phyloP scores from a whole-genome alignment of 1,140 invertebrate genomes.

The Trachymyrmex cornetzi region DNA sequence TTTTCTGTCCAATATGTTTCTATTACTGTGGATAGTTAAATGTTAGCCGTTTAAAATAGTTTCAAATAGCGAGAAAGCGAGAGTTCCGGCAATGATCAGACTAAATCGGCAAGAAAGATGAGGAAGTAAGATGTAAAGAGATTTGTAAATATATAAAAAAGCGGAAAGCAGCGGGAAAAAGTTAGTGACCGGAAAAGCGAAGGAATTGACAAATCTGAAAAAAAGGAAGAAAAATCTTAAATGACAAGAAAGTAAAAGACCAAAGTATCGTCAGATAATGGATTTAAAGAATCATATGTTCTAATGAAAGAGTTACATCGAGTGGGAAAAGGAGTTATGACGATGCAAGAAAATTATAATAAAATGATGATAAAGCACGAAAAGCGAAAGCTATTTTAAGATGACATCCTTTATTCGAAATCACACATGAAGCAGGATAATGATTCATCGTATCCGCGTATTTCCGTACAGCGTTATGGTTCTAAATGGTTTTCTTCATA shows the following conservation, averaged over 20 bases:
- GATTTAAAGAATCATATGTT: conserved; percentile 6
- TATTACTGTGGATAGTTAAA: conserved; percentile 1
- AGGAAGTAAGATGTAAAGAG: background rate
- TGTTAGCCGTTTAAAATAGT: background rate
- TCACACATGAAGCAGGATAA: conserved; percentile 13
- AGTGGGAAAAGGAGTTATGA: conserved; percentile 17
- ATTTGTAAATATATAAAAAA: background rate
- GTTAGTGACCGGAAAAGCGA: conserved; percentile 4
- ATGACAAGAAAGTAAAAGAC: background rate
- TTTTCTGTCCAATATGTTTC: background rate
- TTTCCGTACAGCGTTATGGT: background rate
- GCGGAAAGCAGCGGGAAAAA: background rate
- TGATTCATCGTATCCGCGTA: background rate
- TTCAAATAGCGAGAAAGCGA: conserved; percentile 15
- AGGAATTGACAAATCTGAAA: conserved; percentile 13
- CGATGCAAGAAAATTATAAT: conserved; percentile 29
- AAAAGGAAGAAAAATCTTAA: background rate
- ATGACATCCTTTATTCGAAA: conserved; percentile 22
- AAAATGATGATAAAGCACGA: conserved; percentile 29
- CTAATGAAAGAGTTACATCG: conserved; percentile 26
- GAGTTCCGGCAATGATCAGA: conserved; percentile 18
- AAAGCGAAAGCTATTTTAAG: conserved; percentile 38
- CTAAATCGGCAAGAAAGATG: background rate
- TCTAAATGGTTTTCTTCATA: background rate
- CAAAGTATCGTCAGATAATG: background rate